Base-by-base conservation (phyloP, 2,797 vertebrate species). In the Anguilla anguilla region DNA sequence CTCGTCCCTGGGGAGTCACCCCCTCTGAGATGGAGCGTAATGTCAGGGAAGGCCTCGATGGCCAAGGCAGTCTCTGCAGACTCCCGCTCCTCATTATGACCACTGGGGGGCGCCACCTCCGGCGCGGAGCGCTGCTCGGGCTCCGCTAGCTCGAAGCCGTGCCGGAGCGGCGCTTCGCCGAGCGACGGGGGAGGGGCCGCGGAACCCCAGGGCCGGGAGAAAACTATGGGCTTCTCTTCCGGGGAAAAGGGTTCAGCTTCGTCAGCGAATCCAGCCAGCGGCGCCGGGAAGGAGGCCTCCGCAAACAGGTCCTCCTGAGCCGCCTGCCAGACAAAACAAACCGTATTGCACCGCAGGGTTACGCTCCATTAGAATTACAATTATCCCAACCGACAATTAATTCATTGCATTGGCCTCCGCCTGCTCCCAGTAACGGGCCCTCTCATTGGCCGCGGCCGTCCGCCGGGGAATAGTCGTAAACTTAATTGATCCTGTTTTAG, bases 311-410 rank as follows among this genome's bases (percentile, higher is more conserved):
- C 96, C 90, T 96, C 94, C 84, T 87, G 95, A 91, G 92, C 31
- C 89, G 94, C 93, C 96, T 97, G 93, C 92, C 96, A 61, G 91
- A 93, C 81, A 93, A 91, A 92, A 87, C 91, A 94, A 92, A 94
- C 88, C 91, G 89, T 0, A 92, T 86, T 72, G 88, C 43, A 88
- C 90, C 51, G 86, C 92, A 91, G 85, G 28, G 90, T 89, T 91
- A 91, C 92, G 88, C 88, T 87, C 90, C 90, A 91, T 90, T 88
- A 88, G 87, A 89, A 88, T 91, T 86, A 90, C 90, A 91, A 92
- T 89, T 90, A 91, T 87, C 92, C 92, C 90, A 91, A 89, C 61
- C 88, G 89, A 91, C 85, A 87, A 81, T 88, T 92, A 91, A 77
- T 90, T 86, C 39, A 90, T 93, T 86, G 91, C 91, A 72, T 88